phyloP scores from a whole-genome alignment of 2,888 invertebrate genomes.

The Homarus gammarus region DNA sequence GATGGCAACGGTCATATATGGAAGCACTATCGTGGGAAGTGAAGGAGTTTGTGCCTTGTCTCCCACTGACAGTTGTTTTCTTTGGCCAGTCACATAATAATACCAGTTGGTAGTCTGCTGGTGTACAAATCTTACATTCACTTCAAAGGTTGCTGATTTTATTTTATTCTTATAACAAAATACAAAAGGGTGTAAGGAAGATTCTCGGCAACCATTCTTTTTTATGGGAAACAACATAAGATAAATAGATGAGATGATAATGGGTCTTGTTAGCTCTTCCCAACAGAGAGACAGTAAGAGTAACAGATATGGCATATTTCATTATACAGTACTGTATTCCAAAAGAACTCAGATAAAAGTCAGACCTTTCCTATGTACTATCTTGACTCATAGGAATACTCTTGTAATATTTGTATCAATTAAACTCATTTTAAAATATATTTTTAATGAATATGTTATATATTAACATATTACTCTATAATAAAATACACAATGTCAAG shows the following conservation, averaged over 20 bases:
- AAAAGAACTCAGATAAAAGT: neutral
- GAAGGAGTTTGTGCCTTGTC: neutral
- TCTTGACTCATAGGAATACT: neutral
- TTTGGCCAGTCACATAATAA: too few relatives aligned
- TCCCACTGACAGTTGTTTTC: too few relatives aligned
- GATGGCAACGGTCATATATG: neutral
- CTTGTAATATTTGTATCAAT: neutral
- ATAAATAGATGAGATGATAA: too few relatives aligned
- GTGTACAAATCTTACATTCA: too few relatives aligned
- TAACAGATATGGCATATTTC: too few relatives aligned
- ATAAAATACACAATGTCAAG: constrained; percentile 30
- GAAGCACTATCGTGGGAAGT: neutral
- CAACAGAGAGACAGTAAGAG: too few relatives aligned
- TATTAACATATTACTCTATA: constrained; percentile 43
- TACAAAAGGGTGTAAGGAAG: too few relatives aligned
- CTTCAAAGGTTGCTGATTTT: neutral
- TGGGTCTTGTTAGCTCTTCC: too few relatives aligned
- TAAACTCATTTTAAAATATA: constrained; percentile 34
- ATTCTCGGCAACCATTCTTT: too few relatives aligned
- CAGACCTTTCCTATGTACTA: too few relatives aligned
- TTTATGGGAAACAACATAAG: too few relatives aligned
- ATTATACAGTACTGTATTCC: neutral
- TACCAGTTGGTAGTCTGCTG: too few relatives aligned
- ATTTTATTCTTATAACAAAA: neutral
- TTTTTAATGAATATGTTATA: constrained; percentile 35